Percentiles rank a stretch among this genome's conserved stretches.
phyloP scores from a whole-genome alignment of 2,113 vertebrate species.

The Etheostoma spectabile region DNA sequence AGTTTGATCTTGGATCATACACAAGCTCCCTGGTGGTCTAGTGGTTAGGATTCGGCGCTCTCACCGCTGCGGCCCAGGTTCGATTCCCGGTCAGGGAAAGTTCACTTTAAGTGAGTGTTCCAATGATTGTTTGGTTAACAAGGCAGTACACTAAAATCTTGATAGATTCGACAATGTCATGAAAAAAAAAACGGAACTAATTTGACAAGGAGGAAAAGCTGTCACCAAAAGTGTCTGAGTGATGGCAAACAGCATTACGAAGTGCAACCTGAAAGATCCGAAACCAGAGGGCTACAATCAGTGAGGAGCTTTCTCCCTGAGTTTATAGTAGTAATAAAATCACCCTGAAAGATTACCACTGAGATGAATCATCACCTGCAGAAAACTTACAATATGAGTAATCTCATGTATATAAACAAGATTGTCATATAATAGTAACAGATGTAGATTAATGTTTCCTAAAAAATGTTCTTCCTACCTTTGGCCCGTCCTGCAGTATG shows the following conservation, averaged over 20 bases:
- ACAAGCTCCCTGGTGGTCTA: slow-evolving; percentile 77
- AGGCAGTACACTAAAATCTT: no score
- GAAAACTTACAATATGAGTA: not conserved
- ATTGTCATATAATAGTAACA: not conserved
- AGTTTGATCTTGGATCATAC: no score
- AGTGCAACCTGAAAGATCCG: not conserved
- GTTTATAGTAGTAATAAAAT: not conserved
- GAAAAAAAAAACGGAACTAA: no score
- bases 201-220: no score
- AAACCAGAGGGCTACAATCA: not conserved
- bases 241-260: not conserved
- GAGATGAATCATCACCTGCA: not conserved
- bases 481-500: slow-evolving; percentile 87
- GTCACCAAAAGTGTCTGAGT: not conserved
- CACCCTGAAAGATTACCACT: not conserved
- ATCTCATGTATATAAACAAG: not conserved
- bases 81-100: slow-evolving; percentile 75
- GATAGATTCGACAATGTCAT: no score
- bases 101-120: no score
- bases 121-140: no score
- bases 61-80: slow-evolving; percentile 76
- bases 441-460: not conserved
- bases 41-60: slow-evolving; percentile 80
- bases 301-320: not conserved
- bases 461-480: slow-evolving; percentile 81